phyloP scores from a whole-genome alignment of 1,140 invertebrate species.

The Lepidurus apus region DNA sequence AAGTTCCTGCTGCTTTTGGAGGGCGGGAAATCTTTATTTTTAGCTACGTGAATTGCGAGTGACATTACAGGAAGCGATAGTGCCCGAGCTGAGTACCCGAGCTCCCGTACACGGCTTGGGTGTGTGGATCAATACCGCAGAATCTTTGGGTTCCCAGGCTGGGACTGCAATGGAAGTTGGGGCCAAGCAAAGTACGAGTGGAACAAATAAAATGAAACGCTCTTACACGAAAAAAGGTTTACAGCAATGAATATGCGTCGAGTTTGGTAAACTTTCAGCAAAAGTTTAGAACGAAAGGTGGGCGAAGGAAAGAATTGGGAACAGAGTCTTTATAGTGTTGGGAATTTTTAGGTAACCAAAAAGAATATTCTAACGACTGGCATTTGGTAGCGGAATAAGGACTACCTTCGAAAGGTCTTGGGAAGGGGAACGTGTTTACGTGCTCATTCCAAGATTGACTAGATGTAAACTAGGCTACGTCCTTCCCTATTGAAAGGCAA shows the following conservation, averaged over 20 bases:
- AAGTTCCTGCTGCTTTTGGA: not conserved
- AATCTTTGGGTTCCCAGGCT: not conserved
- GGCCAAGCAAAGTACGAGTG: not conserved
- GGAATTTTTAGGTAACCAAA: not conserved
- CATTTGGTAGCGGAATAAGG: not conserved
- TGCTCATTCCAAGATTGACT: not conserved
- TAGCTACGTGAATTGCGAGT: constrained; percentile 4
- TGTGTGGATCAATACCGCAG: constrained; percentile 7
- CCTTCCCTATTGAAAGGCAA: not conserved
- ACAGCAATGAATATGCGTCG: not conserved
- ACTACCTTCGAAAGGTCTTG: not conserved
- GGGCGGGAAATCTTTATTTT: not conserved
- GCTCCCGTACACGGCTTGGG: not conserved
- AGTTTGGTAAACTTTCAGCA: not conserved
- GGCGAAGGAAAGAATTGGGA: not conserved
- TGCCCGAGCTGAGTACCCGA: not conserved
- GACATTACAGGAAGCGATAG: not conserved
- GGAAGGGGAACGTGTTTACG: not conserved
- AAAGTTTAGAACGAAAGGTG: not conserved
- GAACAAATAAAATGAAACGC: not conserved
- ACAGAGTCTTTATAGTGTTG: not conserved
- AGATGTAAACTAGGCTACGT: not conserved
- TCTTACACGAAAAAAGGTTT: not conserved
- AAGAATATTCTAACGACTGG: not conserved
- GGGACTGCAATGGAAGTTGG: not conserved